Percentiles rank a stretch among this genome's conserved stretches.
These are phyloP conservation scores for Lithophane semibrunnea DNA, from an alignment of 2,888 invertebrate genomes.

Conservation along the genomic window DNA sequence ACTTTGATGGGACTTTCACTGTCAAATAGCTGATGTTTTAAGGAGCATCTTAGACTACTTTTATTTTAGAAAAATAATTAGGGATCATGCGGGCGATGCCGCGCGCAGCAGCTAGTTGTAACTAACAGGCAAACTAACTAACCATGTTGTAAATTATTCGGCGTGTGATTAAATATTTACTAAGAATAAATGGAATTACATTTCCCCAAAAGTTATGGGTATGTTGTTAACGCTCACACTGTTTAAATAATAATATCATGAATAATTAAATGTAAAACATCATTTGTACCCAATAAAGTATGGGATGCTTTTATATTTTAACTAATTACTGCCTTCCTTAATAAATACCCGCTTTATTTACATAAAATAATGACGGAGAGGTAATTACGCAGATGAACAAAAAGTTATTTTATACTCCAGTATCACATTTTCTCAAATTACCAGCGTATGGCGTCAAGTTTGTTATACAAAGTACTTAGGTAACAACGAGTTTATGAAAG, in stretches of 20 bases:
- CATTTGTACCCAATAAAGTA: slow-evolving; percentile 13
- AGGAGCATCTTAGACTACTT: no score
- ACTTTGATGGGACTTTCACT: no score
- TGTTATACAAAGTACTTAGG: slow-evolving; percentile 57
- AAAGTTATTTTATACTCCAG: slow-evolving; percentile 35
- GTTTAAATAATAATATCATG: slow-evolving; percentile 11
- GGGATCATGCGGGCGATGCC: no score
- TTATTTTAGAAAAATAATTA: no score
- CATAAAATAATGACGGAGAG: slow-evolving; percentile 32
- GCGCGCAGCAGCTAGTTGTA: neutral
- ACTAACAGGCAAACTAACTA: neutral
- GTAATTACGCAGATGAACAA: slow-evolving; percentile 41
- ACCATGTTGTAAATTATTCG: neutral
- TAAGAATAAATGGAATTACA: neutral
- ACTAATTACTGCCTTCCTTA: slow-evolving; percentile 21
- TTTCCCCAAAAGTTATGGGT: neutral
- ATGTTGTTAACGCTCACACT: neutral
- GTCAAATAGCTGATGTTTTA: no score
- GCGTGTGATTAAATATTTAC: neutral
- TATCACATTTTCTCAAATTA: slow-evolving; percentile 33
- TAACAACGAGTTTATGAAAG: slow-evolving; percentile 65
- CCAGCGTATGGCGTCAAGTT: slow-evolving; percentile 29
- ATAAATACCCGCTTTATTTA: slow-evolving; percentile 20
- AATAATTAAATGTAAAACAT: slow-evolving; percentile 33
- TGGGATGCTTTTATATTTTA: slow-evolving; percentile 30